Base-by-base conservation (phyloP, 2,888 invertebrate genomes). In the Cataglyphis altisquamis region DNA sequence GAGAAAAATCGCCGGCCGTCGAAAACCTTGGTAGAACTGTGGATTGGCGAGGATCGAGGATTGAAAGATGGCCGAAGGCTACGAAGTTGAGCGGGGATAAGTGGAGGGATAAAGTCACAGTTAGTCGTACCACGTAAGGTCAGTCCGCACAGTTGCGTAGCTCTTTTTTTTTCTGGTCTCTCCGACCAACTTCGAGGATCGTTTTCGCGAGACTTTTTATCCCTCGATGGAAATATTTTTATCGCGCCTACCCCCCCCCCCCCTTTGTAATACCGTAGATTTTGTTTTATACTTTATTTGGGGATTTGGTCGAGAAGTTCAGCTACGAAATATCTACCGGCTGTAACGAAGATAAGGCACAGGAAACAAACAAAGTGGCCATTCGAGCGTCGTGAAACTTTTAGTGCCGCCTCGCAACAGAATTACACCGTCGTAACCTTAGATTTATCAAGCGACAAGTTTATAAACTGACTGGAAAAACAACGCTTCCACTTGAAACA, bases 1-100 rank as follows among this genome's bases (percentile, higher is more conserved):
- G 29, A 80, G 89, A 89, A 89, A 87, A 87, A 86, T 89, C 82
- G 70, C 62, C 66, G 70, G 39, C 70, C 77, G 82, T 85, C 82
- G 80, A 72, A 80, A 83, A 80, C 74, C 86, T 73, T 25, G 74
- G 84, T 52, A 41, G 81, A 77, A 84, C 66, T 41, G 55, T 62
- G 80, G 83, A 82, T 74, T 78, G 57, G 68, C 84, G 84, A 83
- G 66, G 83, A 64, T 75, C 66, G 62, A 68, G 63, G 78, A 83
- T 83, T 80, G 78, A 77, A 55, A 66, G 67, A 82, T 75, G 66
- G 70, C 64, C 83, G 45, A 57, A 66, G 48, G 70, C 64, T 60
- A 52, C 45, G 62, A 70, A 70, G 78, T 72, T 73, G 67, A 60
- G 55, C 72, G 68, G 29, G 72, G 75, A 83, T 62, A 75, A 80